A percentile compares a stretch with the other conserved stretches of the same genome.
These are phyloP conservation scores for Nysson spinosus DNA, from an alignment of 2,888 invertebrate species.

Conservation along the genomic window DNA sequence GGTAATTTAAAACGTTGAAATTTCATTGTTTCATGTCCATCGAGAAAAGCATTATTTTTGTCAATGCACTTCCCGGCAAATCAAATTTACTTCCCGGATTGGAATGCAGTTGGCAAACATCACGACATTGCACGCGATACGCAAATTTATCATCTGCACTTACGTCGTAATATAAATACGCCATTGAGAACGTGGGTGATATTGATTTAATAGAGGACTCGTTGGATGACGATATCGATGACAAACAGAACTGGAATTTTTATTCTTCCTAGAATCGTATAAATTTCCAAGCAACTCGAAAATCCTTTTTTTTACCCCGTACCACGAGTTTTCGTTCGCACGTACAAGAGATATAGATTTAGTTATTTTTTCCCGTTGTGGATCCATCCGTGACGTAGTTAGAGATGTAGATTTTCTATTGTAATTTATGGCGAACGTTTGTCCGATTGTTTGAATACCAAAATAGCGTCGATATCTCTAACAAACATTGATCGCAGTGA, in stretches of 20 bases:
- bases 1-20: conserved; percentile 16
- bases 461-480: conserved; percentile 9
- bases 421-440: conserved; percentile 10
- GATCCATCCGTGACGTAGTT: neutral
- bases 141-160: conserved; percentile 34
- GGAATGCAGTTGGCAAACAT: conserved; percentile 23
- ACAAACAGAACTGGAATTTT: conserved; percentile 14
- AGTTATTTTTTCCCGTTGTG: neutral
- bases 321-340: neutral
- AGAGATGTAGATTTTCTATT: neutral
- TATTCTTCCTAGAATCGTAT: neutral
- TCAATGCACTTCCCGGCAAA: conserved; percentile 8
- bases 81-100: conserved; percentile 20
- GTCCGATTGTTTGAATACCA: conserved; percentile 7
- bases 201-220: conserved; percentile 29
- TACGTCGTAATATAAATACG: conserved; percentile 34
- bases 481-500: conserved; percentile 19
- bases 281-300: neutral
- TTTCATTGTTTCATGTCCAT: too few relatives aligned
- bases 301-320: neutral
- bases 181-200: conserved; percentile 8
- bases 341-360: neutral
- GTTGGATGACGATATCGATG: conserved; percentile 14
- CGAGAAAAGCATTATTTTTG: conserved; percentile 35
- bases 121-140: conserved; percentile 1